Base-by-base conservation (phyloP, 1,140 invertebrate species). In the Leptopilina clavipes region DNA sequence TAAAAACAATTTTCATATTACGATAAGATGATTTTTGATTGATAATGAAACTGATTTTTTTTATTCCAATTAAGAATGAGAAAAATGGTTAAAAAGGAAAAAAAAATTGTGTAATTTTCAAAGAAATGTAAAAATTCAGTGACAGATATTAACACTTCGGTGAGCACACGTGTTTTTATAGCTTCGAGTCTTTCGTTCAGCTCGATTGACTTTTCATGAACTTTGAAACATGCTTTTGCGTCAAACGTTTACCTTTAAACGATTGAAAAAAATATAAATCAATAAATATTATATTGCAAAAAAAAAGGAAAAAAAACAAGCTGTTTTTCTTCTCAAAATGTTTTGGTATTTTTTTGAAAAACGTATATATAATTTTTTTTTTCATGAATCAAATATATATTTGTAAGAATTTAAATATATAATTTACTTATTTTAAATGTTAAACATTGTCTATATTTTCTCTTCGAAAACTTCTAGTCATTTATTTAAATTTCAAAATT, bases 151-250 rank as follows among this genome's bases (percentile, higher is more conserved):
- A 65, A 65, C 56, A 65, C 22, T 31, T 65, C 56, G 22, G 12
- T 65, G 31, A 65, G 22, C 56, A 65, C 19, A 25, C 11, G 12
- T 25, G 11, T 14, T 31, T 31, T 2, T 65, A 65, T 65, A n/a
- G n/a, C n/a, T 10, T 10, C 31, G 7, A 40, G 56, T 25, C 48
- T 65, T 31, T 65, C 48, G 48, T 65, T 65, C 56, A 65, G 56
- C 56, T 12, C 12, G 19, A 65, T 65, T 65, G 22, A 25, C 19
- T 65, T 65, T 65, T 65, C 22, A 65, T 65, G 56, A 65, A 65
- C 19, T 65, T 65, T 65, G 56, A 65, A 65, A 65, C 18, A 22
- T 31, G 56, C 56, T 65, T 14, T 40, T 65, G 22, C 56, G 56
- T 14, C 0, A 25, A 65, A 19, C 22, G 11, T 65, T 52, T 52